Conservation (phyloP, 2,888 invertebrate species). For the Mythimna pallens region DNA sequence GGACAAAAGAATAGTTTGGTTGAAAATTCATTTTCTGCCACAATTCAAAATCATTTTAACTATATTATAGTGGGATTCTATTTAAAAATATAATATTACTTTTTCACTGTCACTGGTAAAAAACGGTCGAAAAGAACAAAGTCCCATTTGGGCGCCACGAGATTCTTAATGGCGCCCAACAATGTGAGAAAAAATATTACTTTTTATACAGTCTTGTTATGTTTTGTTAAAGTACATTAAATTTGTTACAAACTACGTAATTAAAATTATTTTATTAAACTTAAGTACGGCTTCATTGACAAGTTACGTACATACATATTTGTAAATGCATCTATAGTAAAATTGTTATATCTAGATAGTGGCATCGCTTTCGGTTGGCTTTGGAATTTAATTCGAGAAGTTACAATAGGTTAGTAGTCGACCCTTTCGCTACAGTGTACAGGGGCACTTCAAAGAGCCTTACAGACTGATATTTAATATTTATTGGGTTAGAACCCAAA, state of each 20-base stretch:
- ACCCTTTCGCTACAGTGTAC: slow-evolving; percentile 76
- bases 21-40: no score
- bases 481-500: slow-evolving; percentile 70
- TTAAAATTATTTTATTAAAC: not conserved
- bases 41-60: not conserved
- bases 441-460: slow-evolving; percentile 79
- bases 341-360: slow-evolving; percentile 44
- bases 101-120: not conserved
- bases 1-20: no score
- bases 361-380: slow-evolving; percentile 62
- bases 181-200: not conserved
- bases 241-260: not conserved
- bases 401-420: slow-evolving; percentile 80
- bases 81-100: not conserved
- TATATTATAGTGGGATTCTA: not conserved
- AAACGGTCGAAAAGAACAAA: not conserved
- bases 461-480: slow-evolving; percentile 80
- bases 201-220: not conserved
- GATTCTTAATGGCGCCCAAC: slow-evolving; percentile 21
- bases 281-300: not conserved
- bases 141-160: slow-evolving; percentile 23
- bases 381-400: slow-evolving; percentile 83
- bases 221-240: not conserved
- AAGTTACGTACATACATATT: slow-evolving; percentile 3
- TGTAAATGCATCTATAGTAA: slow-evolving; percentile 23